Percentiles rank a stretch among this genome's conserved stretches.
These are phyloP conservation scores for Heliconius hermathena DNA, from an alignment of 1,140 invertebrate species.

Conservation along the genomic window DNA sequence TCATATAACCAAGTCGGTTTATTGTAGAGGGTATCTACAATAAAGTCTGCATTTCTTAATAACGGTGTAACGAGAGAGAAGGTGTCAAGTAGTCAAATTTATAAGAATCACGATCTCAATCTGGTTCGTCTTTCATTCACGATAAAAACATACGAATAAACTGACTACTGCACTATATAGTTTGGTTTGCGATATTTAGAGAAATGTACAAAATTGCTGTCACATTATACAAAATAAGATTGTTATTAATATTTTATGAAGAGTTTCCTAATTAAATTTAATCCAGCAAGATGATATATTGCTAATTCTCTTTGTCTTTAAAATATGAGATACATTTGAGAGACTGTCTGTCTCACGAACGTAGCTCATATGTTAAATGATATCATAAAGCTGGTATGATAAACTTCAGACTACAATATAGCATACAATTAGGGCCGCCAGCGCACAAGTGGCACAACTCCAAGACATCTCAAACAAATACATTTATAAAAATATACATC, in stretches of 20 bases:
- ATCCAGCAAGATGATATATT: background rate
- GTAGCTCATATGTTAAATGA: background rate
- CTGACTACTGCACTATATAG: background rate
- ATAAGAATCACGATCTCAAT: slow-evolving; percentile 1
- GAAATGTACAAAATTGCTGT: no score
- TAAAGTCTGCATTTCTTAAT: no score
- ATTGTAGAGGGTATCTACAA: no score
- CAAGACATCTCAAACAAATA: background rate
- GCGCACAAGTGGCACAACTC: background rate
- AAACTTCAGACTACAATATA: background rate
- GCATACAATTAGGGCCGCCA: background rate
- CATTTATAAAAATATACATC: background rate
- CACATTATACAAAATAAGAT: no score
- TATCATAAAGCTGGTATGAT: background rate
- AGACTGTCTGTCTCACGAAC: background rate
- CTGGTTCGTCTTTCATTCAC: background rate
- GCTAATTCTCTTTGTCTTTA: background rate
- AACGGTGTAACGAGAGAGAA: background rate
- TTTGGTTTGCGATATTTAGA: background rate
- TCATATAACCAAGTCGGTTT: no score
- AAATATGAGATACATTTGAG: background rate
- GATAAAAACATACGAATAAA: background rate
- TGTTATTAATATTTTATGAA: no score
- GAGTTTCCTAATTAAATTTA: no score
- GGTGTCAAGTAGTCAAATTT: slow-evolving; percentile 4